Percentiles rank a stretch among this genome's conserved stretches.
phyloP scores from a whole-genome alignment of 2,888 invertebrate species.

The Leuctra nigra region DNA sequence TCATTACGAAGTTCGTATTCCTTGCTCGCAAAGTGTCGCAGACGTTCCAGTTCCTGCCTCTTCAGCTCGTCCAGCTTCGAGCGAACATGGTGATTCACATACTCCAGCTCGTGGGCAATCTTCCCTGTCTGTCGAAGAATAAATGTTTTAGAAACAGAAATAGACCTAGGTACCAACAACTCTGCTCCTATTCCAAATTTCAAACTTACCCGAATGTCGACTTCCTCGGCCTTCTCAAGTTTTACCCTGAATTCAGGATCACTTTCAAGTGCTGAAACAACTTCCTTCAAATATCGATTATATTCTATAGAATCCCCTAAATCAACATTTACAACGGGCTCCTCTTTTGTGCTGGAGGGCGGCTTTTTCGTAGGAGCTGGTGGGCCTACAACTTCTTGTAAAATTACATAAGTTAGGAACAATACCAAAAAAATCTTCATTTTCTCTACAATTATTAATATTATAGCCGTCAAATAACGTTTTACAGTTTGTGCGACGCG shows the following conservation, averaged over 20 bases:
- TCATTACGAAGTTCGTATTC: slow-evolving; percentile 57
- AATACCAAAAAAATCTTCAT: not conserved
- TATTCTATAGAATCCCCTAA: slow-evolving; percentile 60
- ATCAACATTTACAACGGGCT: slow-evolving; percentile 42
- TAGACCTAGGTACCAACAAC: no score
- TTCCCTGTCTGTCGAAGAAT: slow-evolving; percentile 63
- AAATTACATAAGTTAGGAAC: slow-evolving; percentile 12
- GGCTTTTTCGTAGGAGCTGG: slow-evolving; percentile 49
- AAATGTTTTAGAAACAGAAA: slow-evolving; percentile 1
- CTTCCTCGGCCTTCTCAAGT: slow-evolving; percentile 71
- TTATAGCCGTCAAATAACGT: no score
- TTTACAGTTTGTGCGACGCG: no score
- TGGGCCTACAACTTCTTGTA: slow-evolving; percentile 35
- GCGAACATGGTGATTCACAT: slow-evolving; percentile 81
- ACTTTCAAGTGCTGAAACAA: slow-evolving; percentile 81
- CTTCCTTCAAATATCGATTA: slow-evolving; percentile 82
- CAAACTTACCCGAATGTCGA: slow-evolving; percentile 69
- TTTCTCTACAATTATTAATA: no score
- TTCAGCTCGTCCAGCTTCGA: slow-evolving; percentile 89
- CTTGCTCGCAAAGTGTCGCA: slow-evolving; percentile 62
- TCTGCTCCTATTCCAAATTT: no score
- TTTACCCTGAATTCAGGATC: slow-evolving; percentile 78
- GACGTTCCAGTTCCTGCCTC: slow-evolving; percentile 74
- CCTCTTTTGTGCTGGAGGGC: slow-evolving; percentile 30
- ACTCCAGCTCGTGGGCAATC: slow-evolving; percentile 85